These are phyloP conservation scores for Umimayanthus kanabou DNA, from an alignment of 92 coral and sea anemone genomes.

Conservation along the genomic window DNA sequence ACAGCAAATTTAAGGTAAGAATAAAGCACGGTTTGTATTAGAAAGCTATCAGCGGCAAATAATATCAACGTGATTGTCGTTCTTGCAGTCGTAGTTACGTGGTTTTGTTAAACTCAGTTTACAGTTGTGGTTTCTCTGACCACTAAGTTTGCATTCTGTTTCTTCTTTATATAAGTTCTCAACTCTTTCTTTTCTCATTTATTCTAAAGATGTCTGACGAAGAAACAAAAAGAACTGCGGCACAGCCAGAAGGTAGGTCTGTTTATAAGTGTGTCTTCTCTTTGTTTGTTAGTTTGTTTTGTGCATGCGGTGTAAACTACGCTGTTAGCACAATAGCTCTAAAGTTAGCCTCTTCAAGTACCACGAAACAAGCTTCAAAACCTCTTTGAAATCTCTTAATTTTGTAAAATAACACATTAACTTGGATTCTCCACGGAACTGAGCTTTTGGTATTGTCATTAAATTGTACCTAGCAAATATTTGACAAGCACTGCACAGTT, in stretches of 20 bases:
- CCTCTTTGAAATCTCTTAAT: background rate
- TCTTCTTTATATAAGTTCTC: background rate
- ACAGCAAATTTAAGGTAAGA: background rate
- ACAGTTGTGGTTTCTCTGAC: background rate
- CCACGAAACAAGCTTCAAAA: background rate
- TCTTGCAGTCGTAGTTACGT: no score
- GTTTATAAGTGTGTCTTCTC: background rate
- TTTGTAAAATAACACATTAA: background rate
- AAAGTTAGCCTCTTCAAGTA: background rate
- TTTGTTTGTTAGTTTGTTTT: background rate
- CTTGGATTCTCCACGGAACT: background rate
- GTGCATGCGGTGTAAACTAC: background rate
- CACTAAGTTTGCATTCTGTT: background rate
- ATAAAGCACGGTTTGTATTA: background rate
- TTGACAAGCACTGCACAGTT: background rate
- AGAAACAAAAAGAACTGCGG: constrained; percentile 7
- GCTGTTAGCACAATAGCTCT: constrained; percentile 7
- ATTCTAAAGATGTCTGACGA: constrained; percentile 25
- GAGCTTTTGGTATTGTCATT: background rate
- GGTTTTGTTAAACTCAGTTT: no score
- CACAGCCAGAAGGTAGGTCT: constrained; percentile 5
- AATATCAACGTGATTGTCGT: background rate
- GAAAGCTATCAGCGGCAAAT: background rate
- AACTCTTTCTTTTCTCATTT: background rate
- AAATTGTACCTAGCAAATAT: background rate